Evolutionary conservation across 1,140 invertebrate species (phyloP), one percentile per base, ranked within the genome.

Genomic region (Sesamia nonagrioides): DNA sequence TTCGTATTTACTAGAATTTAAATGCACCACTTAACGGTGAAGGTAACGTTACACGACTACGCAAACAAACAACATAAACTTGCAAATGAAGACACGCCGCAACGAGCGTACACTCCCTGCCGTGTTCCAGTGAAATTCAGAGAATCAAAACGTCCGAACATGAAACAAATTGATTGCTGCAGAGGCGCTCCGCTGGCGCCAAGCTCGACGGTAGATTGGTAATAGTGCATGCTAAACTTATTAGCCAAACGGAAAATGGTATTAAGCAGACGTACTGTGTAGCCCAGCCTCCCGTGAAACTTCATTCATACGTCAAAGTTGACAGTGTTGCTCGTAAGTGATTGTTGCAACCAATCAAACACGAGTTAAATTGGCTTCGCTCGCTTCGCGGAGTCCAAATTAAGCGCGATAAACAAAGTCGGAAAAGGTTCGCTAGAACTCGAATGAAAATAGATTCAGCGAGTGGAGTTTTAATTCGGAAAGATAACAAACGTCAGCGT

Each of bases 151-250:
- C 88, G 88, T 88, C 86, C 88, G 87, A 88, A 93, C 85, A 88
- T 88, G 87, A 88, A 91, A 89, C 89, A 89, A 91, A 93, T 94
- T 94, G 92, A 94, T 94, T 94, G 92, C 81, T 88, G 88, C 87
- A 88, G 83, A 87, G 84, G 87, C 83, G 86, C 86, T 87, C 86
- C 83, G 78, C 82, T 82, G 86, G 84, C 89, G 84, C 81, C 88
- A 86, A 89, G 84, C 88, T 86, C 88, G 85, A 88, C 88, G 86
- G 89, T 88, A 91, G 91, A 95, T 94, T 94, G 93, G 89, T 94
- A 93, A 94, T 94, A 93, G 90, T 88, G 89, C 87, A 91, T 91
- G 91, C 91, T 94, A 94, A 95, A 92, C 92, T 93, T 91, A 95
- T 95, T 94, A 95, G 87, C 86, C 87, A 88, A 92, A 90, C 89